Evolutionary conservation across 2,888 invertebrate species (phyloP).

Genomic region (Lasioglossum oenotherae): DNA sequence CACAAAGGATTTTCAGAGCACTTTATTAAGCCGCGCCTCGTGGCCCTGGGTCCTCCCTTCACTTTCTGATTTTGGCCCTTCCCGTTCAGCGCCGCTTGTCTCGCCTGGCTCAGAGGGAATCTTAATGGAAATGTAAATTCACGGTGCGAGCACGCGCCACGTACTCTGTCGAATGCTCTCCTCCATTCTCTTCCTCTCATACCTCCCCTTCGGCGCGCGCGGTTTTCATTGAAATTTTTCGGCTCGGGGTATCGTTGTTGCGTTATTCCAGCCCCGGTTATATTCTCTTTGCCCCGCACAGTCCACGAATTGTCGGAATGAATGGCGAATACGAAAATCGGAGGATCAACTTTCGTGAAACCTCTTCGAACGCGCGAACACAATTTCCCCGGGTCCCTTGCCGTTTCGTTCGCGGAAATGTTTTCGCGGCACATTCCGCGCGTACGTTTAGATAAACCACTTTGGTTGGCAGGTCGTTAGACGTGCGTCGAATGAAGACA

Average conservation of each 20-base stretch:
- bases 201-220: background rate
- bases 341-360: no score
- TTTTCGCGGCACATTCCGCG: slow-evolving; percentile 54
- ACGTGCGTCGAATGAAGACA: slow-evolving; percentile 68
- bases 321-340: no score
- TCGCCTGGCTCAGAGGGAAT: slow-evolving; percentile 46
- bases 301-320: no score
- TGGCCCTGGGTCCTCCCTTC: slow-evolving; percentile 31
- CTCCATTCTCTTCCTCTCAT: background rate
- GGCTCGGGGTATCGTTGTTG: background rate
- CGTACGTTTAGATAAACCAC: slow-evolving; percentile 69
- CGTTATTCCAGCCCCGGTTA: background rate
- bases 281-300: no score
- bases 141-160: slow-evolving; percentile 36
- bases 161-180: slow-evolving; percentile 33
- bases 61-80: slow-evolving; percentile 32
- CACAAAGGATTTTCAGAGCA: slow-evolving; percentile 59
- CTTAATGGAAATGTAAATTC: slow-evolving; percentile 68
- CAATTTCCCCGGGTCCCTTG: slow-evolving; percentile 24
- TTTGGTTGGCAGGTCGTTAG: slow-evolving; percentile 60
- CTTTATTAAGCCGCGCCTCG: slow-evolving; percentile 62
- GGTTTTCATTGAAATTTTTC: slow-evolving; percentile 10
- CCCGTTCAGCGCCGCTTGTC: slow-evolving; percentile 38
- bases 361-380: background rate
- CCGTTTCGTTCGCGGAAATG: slow-evolving; percentile 55